Evolutionary conservation across 2,797 vertebrate genomes (phyloP).

Genomic region (Ataeniobius toweri): DNA sequence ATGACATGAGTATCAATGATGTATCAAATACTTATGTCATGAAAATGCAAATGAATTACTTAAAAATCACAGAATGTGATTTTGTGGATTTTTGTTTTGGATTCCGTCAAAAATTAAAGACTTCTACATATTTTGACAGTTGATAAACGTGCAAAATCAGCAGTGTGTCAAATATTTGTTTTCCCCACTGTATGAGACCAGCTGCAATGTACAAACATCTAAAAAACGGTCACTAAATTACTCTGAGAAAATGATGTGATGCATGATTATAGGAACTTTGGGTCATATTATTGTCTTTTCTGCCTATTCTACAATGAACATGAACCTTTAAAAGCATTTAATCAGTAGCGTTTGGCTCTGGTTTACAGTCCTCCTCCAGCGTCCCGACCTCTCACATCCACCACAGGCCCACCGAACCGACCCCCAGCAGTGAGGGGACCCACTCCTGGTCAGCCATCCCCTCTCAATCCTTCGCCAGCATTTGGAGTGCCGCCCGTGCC

Average conservation of each 20-base stretch:
- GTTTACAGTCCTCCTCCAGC: slow-evolving; percentile 82
- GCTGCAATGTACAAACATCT: not conserved
- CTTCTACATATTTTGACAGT: too few relatives aligned
- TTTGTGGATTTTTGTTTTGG: too few relatives aligned
- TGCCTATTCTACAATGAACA: not conserved
- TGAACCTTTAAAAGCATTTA: not conserved
- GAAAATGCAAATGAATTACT: too few relatives aligned
- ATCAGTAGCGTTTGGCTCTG: not conserved
- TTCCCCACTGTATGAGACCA: not conserved
- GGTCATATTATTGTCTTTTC: not conserved
- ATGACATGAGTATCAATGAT: too few relatives aligned
- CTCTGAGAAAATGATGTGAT: not conserved
- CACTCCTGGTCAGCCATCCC: slow-evolving; percentile 76
- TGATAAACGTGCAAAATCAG: too few relatives aligned
- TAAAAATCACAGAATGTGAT: too few relatives aligned
- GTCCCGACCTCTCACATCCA: slow-evolving; percentile 68
- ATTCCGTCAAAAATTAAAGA: too few relatives aligned
- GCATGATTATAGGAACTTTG: not conserved
- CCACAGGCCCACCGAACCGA: slow-evolving; percentile 79
- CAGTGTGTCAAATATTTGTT: too few relatives aligned
- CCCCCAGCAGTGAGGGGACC: slow-evolving; percentile 87
- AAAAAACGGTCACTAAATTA: not conserved
- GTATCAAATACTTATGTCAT: too few relatives aligned
- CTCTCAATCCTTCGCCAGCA: slow-evolving; percentile 80
- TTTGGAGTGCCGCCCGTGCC: slow-evolving; percentile 86